A percentile compares a stretch with the other conserved stretches of the same genome.
Evolutionary conservation across 2,797 vertebrate species (phyloP).

Genomic region (Rhynchonycteris naso): DNA sequence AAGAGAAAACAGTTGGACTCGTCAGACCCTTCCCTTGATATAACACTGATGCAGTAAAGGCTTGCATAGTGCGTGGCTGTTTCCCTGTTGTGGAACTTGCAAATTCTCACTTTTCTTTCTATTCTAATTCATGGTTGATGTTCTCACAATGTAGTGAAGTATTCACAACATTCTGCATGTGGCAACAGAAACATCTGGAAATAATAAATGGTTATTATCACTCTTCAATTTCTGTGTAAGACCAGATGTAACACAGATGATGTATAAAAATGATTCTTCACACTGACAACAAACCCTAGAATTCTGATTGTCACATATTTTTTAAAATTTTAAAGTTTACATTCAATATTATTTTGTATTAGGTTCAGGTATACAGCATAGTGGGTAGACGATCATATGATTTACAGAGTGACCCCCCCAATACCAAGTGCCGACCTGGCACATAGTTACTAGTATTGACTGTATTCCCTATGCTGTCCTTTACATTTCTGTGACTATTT

Average conservation of each 20-base stretch:
- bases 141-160: not conserved
- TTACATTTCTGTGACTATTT: not conserved
- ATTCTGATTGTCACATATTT: not conserved
- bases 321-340: not conserved
- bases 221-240: not conserved
- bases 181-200: not conserved
- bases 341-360: not conserved
- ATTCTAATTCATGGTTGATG: not conserved
- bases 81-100: rapidly evolving
- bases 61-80: rapidly evolving
- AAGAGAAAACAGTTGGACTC: not conserved
- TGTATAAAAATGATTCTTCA: not conserved
- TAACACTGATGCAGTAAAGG: rapidly evolving
- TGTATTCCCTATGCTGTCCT: not conserved
- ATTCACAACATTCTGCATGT: not conserved
- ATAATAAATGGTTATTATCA: not conserved
- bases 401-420: not conserved
- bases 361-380: not conserved
- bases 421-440: not conserved
- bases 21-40: not conserved
- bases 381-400: not conserved
- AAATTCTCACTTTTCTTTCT: not conserved
- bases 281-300: not conserved
- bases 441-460: not conserved
- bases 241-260: not conserved